These are phyloP conservation scores for Camptogramma bilineatum DNA, from an alignment of 2,888 invertebrate species.

Conservation along the genomic window DNA sequence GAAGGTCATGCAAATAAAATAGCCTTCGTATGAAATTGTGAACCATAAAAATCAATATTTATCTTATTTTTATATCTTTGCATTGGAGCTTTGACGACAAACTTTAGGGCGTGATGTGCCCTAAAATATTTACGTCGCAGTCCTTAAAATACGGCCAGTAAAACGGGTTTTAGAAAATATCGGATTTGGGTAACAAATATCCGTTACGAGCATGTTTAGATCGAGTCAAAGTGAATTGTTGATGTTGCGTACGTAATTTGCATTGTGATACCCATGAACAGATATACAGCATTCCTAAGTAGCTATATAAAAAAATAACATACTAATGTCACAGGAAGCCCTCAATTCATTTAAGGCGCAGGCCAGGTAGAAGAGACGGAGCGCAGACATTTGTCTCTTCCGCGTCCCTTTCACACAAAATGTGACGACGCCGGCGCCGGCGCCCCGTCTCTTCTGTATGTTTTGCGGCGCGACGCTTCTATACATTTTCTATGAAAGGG, in stretches of 20 bases:
- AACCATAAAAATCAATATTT: slow-evolving; percentile 37
- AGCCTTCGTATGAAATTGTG: slow-evolving; percentile 20
- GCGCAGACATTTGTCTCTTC: too few relatives aligned
- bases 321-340: too few relatives aligned
- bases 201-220: slow-evolving; percentile 30
- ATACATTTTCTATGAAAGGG: too few relatives aligned
- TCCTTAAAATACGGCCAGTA: slow-evolving; percentile 41
- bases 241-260: neutral
- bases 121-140: slow-evolving; percentile 42
- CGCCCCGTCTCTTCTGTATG: too few relatives aligned
- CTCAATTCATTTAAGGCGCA: too few relatives aligned
- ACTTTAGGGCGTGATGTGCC: slow-evolving; percentile 36
- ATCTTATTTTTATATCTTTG: slow-evolving; percentile 39
- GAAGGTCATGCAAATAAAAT: slow-evolving; percentile 22
- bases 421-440: too few relatives aligned
- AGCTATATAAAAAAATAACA: too few relatives aligned
- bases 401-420: too few relatives aligned
- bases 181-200: slow-evolving; percentile 31
- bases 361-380: too few relatives aligned
- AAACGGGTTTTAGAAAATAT: slow-evolving; percentile 35
- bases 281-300: too few relatives aligned
- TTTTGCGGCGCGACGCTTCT: too few relatives aligned
- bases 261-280: neutral
- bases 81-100: slow-evolving; percentile 36
- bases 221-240: slow-evolving; percentile 20